A percentile compares a stretch with the other conserved stretches of the same genome.
phyloP scores from a whole-genome alignment of 2,797 vertebrate genomes.

The Crenichthys baileyi region DNA sequence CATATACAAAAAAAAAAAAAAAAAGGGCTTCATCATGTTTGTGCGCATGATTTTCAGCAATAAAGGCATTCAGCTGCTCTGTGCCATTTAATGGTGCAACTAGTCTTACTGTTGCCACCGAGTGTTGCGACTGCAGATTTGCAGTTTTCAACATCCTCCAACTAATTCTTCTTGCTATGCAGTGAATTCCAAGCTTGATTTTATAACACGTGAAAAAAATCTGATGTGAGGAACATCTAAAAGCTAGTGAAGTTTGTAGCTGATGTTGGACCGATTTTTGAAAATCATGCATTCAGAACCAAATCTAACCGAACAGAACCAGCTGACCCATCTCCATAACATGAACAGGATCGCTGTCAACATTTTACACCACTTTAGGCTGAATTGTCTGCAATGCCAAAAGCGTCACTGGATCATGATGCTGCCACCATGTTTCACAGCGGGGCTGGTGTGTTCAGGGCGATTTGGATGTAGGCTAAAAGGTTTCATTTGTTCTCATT shows the following conservation, averaged over 20 bases:
- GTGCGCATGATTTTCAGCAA: background rate
- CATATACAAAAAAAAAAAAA: constrained; percentile 38
- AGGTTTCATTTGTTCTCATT: too few species aligned
- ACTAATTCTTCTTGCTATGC: background rate
- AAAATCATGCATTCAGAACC: background rate
- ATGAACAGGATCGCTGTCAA: background rate
- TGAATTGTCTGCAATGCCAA: too few species aligned
- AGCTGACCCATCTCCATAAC: background rate
- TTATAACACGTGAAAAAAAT: background rate
- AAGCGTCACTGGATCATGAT: background rate
- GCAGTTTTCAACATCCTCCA: background rate
- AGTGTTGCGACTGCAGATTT: constrained; percentile 1
- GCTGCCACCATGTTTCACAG: background rate
- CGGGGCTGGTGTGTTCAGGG: background rate
- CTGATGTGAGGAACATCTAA: background rate
- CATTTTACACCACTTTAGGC: background rate
- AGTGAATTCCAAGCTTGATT: background rate
- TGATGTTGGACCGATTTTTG: background rate
- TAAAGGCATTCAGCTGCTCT: constrained; percentile 3
- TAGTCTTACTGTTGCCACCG: background rate
- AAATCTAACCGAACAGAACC: background rate
- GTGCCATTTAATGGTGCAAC: constrained; percentile 5
- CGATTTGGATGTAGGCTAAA: background rate
- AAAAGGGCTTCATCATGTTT: constrained; percentile 20
- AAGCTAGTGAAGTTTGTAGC: background rate